phyloP scores from a whole-genome alignment of 2,797 vertebrate genomes.

The Pteronotus mesoamericanus region DNA sequence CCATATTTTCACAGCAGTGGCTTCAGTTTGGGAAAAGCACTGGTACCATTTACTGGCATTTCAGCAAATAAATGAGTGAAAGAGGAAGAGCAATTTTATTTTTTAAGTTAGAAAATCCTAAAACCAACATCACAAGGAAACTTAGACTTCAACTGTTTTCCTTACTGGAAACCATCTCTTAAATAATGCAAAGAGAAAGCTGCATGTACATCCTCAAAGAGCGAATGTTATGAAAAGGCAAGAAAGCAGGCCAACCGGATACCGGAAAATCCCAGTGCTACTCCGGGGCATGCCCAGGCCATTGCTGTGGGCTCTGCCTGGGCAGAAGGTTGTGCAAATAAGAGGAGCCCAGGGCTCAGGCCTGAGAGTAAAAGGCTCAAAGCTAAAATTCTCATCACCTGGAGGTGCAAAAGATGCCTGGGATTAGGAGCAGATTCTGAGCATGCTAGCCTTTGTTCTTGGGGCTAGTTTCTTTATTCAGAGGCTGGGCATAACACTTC shows the following conservation, averaged over 20 bases:
- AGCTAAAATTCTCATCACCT: not conserved
- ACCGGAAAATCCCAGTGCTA: constrained; percentile 51
- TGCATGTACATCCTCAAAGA: constrained; percentile 67
- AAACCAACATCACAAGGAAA: constrained; percentile 58
- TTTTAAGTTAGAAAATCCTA: constrained; percentile 71
- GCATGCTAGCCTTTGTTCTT: not conserved
- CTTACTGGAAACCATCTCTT: constrained; percentile 76
- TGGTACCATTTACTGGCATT: constrained; percentile 57
- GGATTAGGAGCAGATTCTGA: not conserved
- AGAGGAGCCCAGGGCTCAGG: not conserved
- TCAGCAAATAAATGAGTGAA: constrained; percentile 46
- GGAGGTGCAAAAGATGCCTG: not conserved
- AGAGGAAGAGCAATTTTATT: constrained; percentile 31
- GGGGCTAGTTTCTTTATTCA: not conserved
- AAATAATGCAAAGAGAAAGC: constrained; percentile 74
- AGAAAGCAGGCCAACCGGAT: constrained; percentile 40
- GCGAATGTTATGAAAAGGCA: constrained; percentile 58
- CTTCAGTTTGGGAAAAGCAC: constrained; percentile 44
- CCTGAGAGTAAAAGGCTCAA: not conserved
- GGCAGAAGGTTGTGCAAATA: not conserved
- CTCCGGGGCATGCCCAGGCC: not conserved
- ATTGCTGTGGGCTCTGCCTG: not conserved
- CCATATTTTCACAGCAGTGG: constrained; percentile 1
- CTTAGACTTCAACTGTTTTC: constrained; percentile 67
- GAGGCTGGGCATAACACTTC: not conserved